Percentiles rank a stretch among this genome's conserved stretches.
Conservation (phyloP, 2,797 vertebrate species). For the Caiman crocodilus region DNA sequence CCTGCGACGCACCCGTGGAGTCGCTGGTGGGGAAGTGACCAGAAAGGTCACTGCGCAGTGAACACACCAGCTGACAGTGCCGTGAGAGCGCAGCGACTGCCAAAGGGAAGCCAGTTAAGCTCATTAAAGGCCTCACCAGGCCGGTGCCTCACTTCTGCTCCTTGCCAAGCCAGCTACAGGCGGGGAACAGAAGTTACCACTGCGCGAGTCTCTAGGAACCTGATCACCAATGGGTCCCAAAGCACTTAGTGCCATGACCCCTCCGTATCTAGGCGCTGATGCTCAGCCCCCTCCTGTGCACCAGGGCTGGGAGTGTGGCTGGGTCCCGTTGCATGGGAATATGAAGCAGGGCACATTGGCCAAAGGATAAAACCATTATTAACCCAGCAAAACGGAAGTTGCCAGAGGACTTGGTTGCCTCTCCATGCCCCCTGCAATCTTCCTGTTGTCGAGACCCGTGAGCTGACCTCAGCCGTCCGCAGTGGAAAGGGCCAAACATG, state of each 20-base stretch:
- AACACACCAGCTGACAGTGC: slow-evolving; percentile 13
- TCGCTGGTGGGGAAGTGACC: neutral
- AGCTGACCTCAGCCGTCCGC: no score
- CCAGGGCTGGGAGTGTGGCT: neutral
- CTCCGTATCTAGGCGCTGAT: neutral
- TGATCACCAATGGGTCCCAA: neutral
- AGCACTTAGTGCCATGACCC: neutral
- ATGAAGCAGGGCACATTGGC: neutral
- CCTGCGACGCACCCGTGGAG: fast-evolving
- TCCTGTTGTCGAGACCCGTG: no score
- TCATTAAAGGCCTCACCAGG: slow-evolving; percentile 23
- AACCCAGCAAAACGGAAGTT: neutral
- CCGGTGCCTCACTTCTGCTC: neutral
- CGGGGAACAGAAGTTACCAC: neutral
- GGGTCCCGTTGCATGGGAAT: neutral
- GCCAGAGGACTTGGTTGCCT: neutral
- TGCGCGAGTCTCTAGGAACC: no score
- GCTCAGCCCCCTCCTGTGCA: fast-evolving
- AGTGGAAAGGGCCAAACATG: no score
- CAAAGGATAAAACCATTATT: neutral
- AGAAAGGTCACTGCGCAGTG: neutral
- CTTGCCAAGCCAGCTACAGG: neutral
- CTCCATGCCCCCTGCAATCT: no score
- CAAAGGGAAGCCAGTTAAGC: slow-evolving; percentile 49
- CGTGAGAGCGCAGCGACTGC: slow-evolving; percentile 3